Evolutionary conservation across 2,797 vertebrate genomes (phyloP), one percentile per base, ranked within the genome.

Genomic region (Melopsittacus undulatus): DNA sequence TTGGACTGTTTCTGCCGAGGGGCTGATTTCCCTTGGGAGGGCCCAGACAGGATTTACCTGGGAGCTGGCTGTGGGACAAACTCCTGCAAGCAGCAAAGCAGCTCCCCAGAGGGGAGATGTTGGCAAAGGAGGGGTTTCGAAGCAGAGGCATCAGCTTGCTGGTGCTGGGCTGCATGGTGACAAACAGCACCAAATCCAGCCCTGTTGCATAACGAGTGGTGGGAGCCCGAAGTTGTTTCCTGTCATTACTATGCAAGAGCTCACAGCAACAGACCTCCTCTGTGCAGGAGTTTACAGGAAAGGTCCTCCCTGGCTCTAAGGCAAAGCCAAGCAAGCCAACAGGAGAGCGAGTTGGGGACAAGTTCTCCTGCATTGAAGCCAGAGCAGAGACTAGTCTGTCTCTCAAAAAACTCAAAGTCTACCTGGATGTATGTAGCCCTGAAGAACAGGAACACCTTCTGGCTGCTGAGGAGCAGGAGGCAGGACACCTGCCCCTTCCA

Each of bases 241-340:
- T 94, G 83, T 91, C 84, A 96, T 95, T 93, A 73, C 84, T 92
- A 92, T 96, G 90, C 86, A 83, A 92, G 92, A 89, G 90, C 40
- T 94, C 91, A 96, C 86, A 92, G n/a, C 27, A 18, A 95, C 94
- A 96, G 94, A 84, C 93, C 81, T 78, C 88, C 72, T 96, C 94
- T 87, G 90, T 88, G 88, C 78, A 48, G 70, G 56, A 82, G 81
- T 72, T 95, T 78, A 85, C 84, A 68, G 66, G 66, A 91, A 95
- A 87, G 68, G 86, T 61, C 81, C 81, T 91, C 78, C 89, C 68
- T 11, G 6, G 61, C 75, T 75, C 11, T 4, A 80, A 84, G 56
- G 88, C 91, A 83, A 83, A 57, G 78, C 42, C 74, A 74, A 79
- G 38, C 54, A 87, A 89, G 87, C 45, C 56, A 81, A 70, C 11